Percentiles rank a stretch among this genome's conserved stretches.
phyloP scores from a whole-genome alignment of 2,113 vertebrate genomes.

The Barbus barbus region DNA sequence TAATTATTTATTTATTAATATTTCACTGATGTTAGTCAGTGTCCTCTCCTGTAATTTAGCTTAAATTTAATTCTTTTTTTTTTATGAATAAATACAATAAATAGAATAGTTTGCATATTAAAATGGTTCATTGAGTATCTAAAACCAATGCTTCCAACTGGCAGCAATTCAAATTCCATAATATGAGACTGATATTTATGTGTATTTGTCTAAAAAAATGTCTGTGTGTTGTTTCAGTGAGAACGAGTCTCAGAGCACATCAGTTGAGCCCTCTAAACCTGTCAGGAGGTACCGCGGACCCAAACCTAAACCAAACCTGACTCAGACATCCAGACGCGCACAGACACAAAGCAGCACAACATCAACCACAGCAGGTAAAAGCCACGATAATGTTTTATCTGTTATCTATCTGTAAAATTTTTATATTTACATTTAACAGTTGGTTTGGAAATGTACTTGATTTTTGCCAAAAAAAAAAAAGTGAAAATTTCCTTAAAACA shows the following conservation, averaged over 20 bases:
- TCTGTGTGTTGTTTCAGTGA: slow-evolving; percentile 44
- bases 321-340: slow-evolving; percentile 4
- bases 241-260: not conserved
- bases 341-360: not conserved
- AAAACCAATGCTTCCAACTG: not conserved
- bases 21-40: not conserved
- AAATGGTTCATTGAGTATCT: not conserved
- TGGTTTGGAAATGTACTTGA: no score
- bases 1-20: not conserved
- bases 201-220: not conserved
- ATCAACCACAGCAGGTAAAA: slow-evolving; percentile 12
- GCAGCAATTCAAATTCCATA: not conserved
- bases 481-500: no score
- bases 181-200: not conserved
- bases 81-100: not conserved
- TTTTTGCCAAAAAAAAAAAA: no score
- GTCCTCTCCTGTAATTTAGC: no score
- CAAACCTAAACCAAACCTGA: slow-evolving; percentile 67
- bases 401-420: no score
- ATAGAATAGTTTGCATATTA: not conserved
- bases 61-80: no score
- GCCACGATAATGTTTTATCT: no score
- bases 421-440: no score
- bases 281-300: slow-evolving; percentile 55
- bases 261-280: slow-evolving; percentile 37